Conservation (phyloP, 2,113 vertebrate species). For the Chunga burmeisteri region DNA sequence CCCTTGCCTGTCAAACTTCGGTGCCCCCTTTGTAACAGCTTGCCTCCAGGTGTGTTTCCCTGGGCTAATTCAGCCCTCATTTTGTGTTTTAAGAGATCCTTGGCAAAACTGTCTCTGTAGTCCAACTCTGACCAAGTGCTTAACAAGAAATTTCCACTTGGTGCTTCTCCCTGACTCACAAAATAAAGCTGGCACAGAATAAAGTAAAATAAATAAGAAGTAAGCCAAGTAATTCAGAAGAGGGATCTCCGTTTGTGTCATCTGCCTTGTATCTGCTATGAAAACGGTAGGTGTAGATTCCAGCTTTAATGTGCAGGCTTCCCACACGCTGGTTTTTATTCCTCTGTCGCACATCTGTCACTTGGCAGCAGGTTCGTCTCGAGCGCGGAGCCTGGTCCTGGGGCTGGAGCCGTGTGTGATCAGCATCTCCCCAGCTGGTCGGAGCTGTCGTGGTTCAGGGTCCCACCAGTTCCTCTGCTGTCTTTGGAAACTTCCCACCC, state of each 20-base stretch:
- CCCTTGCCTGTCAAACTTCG: conserved; percentile 5
- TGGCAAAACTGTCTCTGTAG: neutral
- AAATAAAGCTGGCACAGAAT: neutral
- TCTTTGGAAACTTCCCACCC: neutral
- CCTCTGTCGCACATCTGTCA: neutral
- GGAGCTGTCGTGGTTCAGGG: neutral
- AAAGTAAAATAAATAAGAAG: neutral
- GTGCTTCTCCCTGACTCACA: neutral
- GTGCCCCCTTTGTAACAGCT: neutral
- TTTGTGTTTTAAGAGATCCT: neutral
- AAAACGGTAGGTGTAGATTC: neutral
- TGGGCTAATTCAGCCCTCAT: neutral
- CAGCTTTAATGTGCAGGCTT: neutral
- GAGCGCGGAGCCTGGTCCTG: rapidly evolving
- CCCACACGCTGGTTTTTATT: neutral
- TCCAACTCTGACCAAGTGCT: neutral
- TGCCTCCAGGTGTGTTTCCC: conserved; percentile 28
- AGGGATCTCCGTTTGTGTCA: neutral
- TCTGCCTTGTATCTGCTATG: neutral
- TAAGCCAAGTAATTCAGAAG: neutral
- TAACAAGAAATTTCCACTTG: neutral
- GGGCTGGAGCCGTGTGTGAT: neutral
- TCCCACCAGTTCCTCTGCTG: neutral
- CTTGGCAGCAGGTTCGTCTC: neutral
- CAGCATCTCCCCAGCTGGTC: neutral